phyloP scores from a whole-genome alignment of 2,797 vertebrate genomes.

The Scomberomorus guttatus region DNA sequence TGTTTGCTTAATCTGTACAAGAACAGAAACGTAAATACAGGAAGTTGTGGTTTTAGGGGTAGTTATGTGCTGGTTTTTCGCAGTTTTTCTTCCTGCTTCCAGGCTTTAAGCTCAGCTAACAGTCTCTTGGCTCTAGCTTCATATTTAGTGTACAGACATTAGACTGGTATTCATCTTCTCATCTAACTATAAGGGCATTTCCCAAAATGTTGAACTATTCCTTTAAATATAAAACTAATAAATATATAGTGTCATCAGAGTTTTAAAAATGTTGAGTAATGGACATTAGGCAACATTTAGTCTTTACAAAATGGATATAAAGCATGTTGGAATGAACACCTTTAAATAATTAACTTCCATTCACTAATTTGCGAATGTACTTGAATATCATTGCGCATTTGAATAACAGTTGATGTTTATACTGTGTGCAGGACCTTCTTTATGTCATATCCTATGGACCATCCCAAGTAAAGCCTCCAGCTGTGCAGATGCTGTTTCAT shows the following conservation, averaged over 20 bases:
- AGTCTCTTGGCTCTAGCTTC: too few relatives aligned
- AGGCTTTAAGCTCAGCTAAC: too few relatives aligned
- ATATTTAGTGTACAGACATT: too few relatives aligned
- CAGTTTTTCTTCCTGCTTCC: too few relatives aligned
- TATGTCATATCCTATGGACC: constrained; percentile 99
- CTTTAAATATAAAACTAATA: not conserved
- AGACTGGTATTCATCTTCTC: too few relatives aligned
- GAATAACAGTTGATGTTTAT: constrained; percentile 19
- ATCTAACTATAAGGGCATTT: not conserved
- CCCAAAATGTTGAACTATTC: not conserved
- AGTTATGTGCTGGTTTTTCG: too few relatives aligned
- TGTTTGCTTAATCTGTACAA: too few relatives aligned
- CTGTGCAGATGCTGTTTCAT: constrained; percentile 99
- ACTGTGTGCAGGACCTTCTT: constrained; percentile 90
- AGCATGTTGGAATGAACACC: not conserved
- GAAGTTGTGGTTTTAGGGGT: too few relatives aligned
- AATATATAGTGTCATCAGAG: not conserved
- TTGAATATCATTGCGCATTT: not conserved
- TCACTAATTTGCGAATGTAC: not conserved
- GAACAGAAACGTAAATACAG: too few relatives aligned
- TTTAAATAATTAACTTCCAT: not conserved
- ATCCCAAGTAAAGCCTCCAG: constrained; percentile 98
- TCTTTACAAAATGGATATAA: not conserved
- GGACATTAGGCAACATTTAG: not conserved
- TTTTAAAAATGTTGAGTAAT: not conserved